Conservation (phyloP, 1,140 invertebrate species). For the Dinoponera quadriceps region DNA sequence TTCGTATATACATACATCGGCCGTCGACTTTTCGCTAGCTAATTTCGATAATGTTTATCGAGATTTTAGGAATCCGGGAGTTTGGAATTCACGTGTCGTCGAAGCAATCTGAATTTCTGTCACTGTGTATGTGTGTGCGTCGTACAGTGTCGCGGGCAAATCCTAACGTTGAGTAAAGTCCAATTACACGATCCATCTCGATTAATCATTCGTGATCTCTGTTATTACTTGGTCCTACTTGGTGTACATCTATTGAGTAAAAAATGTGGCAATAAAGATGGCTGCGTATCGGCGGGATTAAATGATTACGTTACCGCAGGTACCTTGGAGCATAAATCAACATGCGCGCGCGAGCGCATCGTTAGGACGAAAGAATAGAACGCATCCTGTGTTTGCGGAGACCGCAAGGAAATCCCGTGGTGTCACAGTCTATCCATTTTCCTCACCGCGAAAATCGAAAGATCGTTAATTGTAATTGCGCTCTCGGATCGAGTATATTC, state of each 20-base stretch:
- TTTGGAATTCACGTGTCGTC: no score
- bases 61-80: not conserved
- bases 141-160: slow-evolving; percentile 27
- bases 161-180: slow-evolving; percentile 26
- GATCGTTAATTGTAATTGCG: not conserved
- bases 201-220: slow-evolving; percentile 27
- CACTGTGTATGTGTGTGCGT: not conserved
- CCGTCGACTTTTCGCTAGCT: not conserved
- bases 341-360: not conserved
- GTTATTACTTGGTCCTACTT: not conserved
- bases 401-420: slow-evolving; percentile 56
- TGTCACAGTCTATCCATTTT: slow-evolving; percentile 39
- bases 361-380: slow-evolving; percentile 42
- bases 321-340: not conserved
- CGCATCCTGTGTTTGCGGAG: slow-evolving; percentile 25
- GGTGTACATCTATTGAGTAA: not conserved
- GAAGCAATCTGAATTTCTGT: no score
- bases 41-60: not conserved
- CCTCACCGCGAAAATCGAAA: slow-evolving; percentile 26
- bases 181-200: slow-evolving; percentile 3
- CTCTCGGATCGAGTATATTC: slow-evolving; percentile 8
- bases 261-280: slow-evolving; percentile 6
- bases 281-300: slow-evolving; percentile 1
- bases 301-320: slow-evolving; percentile 7
- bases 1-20: not conserved